Percentiles rank a stretch among this genome's conserved stretches.
These are phyloP conservation scores for Leptocoma aspasia DNA, from an alignment of 2,113 vertebrate species.

Conservation along the genomic window DNA sequence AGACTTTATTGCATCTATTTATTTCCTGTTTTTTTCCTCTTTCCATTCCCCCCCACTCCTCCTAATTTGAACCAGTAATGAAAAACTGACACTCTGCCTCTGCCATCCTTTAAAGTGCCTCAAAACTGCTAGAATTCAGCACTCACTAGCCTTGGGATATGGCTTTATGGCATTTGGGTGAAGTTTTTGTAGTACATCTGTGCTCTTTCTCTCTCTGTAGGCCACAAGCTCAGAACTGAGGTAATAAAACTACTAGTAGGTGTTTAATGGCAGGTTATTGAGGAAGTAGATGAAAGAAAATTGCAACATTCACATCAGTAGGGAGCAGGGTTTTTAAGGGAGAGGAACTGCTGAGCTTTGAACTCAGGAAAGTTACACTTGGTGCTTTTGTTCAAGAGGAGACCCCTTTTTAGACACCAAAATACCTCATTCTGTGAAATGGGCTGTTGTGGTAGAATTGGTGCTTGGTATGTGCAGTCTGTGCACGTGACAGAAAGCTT, in stretches of 20 bases:
- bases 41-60: not conserved
- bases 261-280: constrained; percentile 75
- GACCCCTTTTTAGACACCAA: constrained; percentile 31
- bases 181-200: constrained; percentile 43
- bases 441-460: not conserved
- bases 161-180: constrained; percentile 34
- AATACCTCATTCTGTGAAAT: constrained; percentile 41
- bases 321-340: constrained; percentile 30
- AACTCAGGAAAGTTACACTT: constrained; percentile 63
- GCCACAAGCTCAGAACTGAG: constrained; percentile 33
- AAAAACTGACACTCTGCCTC: constrained; percentile 28
- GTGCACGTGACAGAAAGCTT: not conserved
- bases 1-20: constrained; percentile 65
- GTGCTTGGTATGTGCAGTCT: not conserved
- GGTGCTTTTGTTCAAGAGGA: constrained; percentile 46
- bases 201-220: constrained; percentile 35
- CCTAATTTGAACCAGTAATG: constrained; percentile 61
- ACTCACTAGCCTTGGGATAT: constrained; percentile 28
- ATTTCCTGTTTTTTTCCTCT: constrained; percentile 25
- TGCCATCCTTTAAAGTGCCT: constrained; percentile 3
- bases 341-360: constrained; percentile 68
- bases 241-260: constrained; percentile 72
- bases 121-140: constrained; percentile 49
- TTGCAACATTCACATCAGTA: constrained; percentile 60
- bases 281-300: constrained; percentile 74